phyloP scores from a whole-genome alignment of 2,113 vertebrate genomes.

The Paedocypris sp. region DNA sequence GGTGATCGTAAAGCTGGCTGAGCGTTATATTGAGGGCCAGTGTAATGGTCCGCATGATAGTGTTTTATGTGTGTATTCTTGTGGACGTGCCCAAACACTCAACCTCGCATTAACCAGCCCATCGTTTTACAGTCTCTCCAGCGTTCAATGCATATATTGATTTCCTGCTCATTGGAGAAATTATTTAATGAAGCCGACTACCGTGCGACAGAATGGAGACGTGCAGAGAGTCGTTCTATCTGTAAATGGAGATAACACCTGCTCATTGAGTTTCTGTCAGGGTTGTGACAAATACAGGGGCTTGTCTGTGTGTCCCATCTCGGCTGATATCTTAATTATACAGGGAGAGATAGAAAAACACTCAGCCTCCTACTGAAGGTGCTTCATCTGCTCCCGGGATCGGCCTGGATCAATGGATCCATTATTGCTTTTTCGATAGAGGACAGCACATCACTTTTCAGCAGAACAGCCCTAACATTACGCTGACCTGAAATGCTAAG shows the following conservation, averaged over 20 bases:
- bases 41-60: slow-evolving; percentile 21
- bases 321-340: slow-evolving; percentile 44
- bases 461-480: slow-evolving; percentile 28
- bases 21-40: not conserved
- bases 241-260: slow-evolving; percentile 34
- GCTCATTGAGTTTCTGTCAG: slow-evolving; percentile 36
- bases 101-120: slow-evolving; percentile 44
- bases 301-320: slow-evolving; percentile 11
- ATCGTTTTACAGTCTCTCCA: slow-evolving; percentile 56
- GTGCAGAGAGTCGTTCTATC: slow-evolving; percentile 29
- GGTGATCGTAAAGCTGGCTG: not conserved
- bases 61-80: slow-evolving; percentile 18
- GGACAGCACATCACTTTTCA: slow-evolving; percentile 42
- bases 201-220: slow-evolving; percentile 22
- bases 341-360: slow-evolving; percentile 39
- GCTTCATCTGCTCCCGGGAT: slow-evolving; percentile 37
- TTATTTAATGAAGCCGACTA: slow-evolving; percentile 52
- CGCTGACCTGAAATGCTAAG: slow-evolving; percentile 2
- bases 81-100: slow-evolving; percentile 60
- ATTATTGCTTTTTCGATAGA: slow-evolving; percentile 22
- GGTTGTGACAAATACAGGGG: slow-evolving; percentile 24
- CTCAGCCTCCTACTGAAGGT: slow-evolving; percentile 38
- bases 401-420: slow-evolving; percentile 44
- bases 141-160: slow-evolving; percentile 63
- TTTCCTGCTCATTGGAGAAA: slow-evolving; percentile 51